Percentiles rank a stretch among this genome's conserved stretches.
Conservation (phyloP, 2,888 invertebrate genomes). For the Phanerotoma sp. region DNA sequence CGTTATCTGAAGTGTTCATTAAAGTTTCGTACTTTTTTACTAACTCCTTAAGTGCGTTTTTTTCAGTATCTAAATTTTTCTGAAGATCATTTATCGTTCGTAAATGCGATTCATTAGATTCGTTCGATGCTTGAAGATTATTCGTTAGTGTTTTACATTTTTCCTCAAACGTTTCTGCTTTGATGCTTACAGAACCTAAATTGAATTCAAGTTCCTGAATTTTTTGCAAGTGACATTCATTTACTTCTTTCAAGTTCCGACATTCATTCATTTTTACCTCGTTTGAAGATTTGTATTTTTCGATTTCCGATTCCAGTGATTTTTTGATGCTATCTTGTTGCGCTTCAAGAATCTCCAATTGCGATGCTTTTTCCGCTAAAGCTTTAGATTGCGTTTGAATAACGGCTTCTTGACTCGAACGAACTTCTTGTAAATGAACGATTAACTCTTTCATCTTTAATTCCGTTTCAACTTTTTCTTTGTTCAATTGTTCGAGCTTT, state of each 20-base stretch:
- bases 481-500: constrained; percentile 34
- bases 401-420: constrained; percentile 39
- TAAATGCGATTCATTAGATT: constrained; percentile 1
- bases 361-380: constrained; percentile 36
- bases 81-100: neutral
- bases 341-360: constrained; percentile 31
- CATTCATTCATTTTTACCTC: constrained; percentile 23
- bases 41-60: too few species aligned
- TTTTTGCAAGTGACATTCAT: constrained; percentile 21
- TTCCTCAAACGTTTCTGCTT: constrained; percentile 27
- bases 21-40: too few species aligned
- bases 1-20: constrained; percentile 15
- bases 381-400: constrained; percentile 39
- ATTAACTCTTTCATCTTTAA: constrained; percentile 43
- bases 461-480: constrained; percentile 39
- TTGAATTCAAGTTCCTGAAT: constrained; percentile 30
- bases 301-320: constrained; percentile 27
- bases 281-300: constrained; percentile 8
- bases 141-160: constrained; percentile 29
- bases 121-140: constrained; percentile 30
- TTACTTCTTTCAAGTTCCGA: constrained; percentile 23
- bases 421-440: constrained; percentile 41
- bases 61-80: too few species aligned
- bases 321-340: constrained; percentile 26
- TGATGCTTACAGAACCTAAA: constrained; percentile 24